Evolutionary conservation across 2,888 invertebrate species (phyloP).

Genomic region (Pilophorus perplexus): DNA sequence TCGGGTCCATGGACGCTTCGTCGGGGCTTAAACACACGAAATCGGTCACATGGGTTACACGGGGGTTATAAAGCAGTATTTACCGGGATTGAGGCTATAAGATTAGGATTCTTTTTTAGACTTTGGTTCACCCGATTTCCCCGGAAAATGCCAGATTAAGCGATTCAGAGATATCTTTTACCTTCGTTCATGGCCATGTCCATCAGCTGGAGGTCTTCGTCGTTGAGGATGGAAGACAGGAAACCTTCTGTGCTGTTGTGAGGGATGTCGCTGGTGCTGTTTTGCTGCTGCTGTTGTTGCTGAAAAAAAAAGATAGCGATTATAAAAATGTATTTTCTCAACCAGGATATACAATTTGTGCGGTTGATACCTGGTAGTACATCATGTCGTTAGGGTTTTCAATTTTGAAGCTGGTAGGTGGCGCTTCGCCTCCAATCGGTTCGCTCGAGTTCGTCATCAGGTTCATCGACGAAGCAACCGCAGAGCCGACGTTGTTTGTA

Average conservation of each 20-base stretch:
- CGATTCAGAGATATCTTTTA: no score
- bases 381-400: conserved; percentile 70
- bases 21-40: no score
- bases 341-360: no score
- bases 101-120: no score
- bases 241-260: conserved; percentile 71
- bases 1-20: no score
- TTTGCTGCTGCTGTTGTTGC: conserved; percentile 43
- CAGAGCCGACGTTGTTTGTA: conserved; percentile 65
- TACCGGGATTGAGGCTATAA: no score
- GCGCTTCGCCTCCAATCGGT: conserved; percentile 60
- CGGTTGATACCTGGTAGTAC: conserved; percentile 83
- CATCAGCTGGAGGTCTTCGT: conserved; percentile 86
- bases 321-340: no score
- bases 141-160: no score
- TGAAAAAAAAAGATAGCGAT: conserved; percentile 6
- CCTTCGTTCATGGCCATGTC: conserved; percentile 89
- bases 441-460: conserved; percentile 72
- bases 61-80: no score
- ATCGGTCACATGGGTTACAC: no score
- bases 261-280: conserved; percentile 47
- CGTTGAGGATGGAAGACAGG: conserved; percentile 81
- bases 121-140: no score
- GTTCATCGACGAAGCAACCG: conserved; percentile 75
- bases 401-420: conserved; percentile 63